Conservation (phyloP, 1,140 invertebrate genomes). For the Achatina immaculata region DNA sequence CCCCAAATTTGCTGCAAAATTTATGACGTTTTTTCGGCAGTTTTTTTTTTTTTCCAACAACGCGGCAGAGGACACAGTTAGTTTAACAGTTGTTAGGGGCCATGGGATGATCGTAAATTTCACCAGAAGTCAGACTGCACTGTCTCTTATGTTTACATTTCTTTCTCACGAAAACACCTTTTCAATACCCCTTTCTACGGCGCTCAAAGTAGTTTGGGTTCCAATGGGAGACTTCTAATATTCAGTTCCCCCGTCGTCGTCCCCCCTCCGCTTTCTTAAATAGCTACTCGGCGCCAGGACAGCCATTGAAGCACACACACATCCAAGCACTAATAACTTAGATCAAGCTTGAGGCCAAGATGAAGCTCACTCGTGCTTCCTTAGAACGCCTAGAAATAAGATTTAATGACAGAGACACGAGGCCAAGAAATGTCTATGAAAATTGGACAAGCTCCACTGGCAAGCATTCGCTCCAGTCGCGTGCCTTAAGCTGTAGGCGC, state of each 20-base stretch:
- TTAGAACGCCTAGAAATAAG: not conserved
- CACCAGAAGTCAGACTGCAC: not conserved
- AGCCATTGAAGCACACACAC: conserved; percentile 6
- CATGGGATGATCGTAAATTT: conserved; percentile 29
- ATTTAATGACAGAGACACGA: conserved; percentile 23
- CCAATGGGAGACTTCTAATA: not conserved
- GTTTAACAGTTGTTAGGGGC: conserved; percentile 37
- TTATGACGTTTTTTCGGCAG: conserved; percentile 13
- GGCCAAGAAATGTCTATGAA: conserved; percentile 13
- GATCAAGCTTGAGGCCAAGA: not conserved
- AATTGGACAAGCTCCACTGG: not conserved
- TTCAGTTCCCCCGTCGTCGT: not conserved
- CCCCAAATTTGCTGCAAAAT: conserved; percentile 26
- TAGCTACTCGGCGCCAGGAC: not conserved
- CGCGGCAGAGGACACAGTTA: conserved; percentile 31
- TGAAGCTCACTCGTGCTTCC: conserved; percentile 16
- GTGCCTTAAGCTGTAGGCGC: not conserved
- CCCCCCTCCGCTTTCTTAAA: not conserved
- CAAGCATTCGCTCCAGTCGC: not conserved
- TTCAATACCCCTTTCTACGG: not conserved
- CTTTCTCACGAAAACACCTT: not conserved
- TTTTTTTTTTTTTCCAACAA: not conserved
- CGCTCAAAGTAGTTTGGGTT: conserved; percentile 1
- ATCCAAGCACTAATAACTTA: not conserved
- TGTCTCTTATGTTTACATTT: conserved; percentile 24